Percentiles rank a stretch among this genome's conserved stretches.
phyloP scores from a whole-genome alignment of 2,888 invertebrate genomes.

The Gonocerus acuteangulatus region DNA sequence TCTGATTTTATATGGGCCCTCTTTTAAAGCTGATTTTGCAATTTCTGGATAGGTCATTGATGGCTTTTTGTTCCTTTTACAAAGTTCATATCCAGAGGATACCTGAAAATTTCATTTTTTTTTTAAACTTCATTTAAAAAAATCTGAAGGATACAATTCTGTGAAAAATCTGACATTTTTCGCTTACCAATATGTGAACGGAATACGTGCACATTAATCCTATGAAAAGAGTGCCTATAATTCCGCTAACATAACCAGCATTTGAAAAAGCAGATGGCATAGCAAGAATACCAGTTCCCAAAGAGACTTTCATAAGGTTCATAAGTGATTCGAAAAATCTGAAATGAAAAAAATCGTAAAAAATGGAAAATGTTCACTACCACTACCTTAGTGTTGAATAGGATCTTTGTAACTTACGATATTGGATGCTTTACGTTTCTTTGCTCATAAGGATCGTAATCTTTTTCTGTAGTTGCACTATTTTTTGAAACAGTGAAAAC shows the following conservation, averaged over 20 bases:
- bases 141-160: too few species aligned
- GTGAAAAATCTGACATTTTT: too few species aligned
- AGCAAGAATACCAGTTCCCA: not conserved
- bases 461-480: slow-evolving; percentile 42
- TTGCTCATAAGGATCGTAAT: slow-evolving; percentile 61
- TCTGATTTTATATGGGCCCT: not conserved
- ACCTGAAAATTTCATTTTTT: not conserved
- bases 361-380: too few species aligned
- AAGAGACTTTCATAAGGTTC: not conserved
- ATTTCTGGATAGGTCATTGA: not conserved
- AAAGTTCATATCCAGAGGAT: not conserved
- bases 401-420: not conserved
- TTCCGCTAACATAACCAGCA: not conserved
- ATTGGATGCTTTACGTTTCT: slow-evolving; percentile 45
- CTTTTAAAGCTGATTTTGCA: not conserved
- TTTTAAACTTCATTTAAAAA: too few species aligned
- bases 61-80: not conserved
- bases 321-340: not conserved
- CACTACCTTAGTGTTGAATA: too few species aligned
- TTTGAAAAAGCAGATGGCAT: not conserved
- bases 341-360: not conserved
- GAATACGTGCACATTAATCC: not conserved
- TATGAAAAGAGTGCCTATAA: not conserved
- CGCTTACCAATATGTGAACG: not conserved
- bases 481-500: too few species aligned